A percentile compares a stretch with the other conserved stretches of the same genome.
Evolutionary conservation across 1,140 invertebrate species (phyloP).

Genomic region (Diorhabda elongata): DNA sequence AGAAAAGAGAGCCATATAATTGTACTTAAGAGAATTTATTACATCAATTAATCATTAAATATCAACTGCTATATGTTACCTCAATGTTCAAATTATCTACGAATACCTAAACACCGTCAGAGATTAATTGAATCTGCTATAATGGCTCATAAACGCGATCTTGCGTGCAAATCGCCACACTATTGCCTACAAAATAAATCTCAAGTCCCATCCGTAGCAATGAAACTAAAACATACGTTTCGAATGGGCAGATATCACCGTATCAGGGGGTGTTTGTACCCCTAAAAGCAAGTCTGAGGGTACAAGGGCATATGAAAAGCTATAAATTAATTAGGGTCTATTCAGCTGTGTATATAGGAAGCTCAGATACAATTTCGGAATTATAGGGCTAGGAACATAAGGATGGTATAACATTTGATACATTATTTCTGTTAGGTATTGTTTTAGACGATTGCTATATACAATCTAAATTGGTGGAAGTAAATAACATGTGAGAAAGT

Average conservation of each 20-base stretch:
- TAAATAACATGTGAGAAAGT: too few species aligned
- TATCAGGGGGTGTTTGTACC: background rate
- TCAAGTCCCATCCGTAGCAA: background rate
- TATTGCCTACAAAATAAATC: conserved; percentile 1
- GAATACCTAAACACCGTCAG: background rate
- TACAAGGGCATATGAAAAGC: conserved; percentile 9
- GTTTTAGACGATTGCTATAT: too few species aligned
- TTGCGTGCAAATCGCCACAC: background rate
- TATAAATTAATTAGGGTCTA: conserved; percentile 14
- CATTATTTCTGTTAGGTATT: too few species aligned
- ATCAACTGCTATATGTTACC: background rate
- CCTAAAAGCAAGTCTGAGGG: conserved; percentile 4
- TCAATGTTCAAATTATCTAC: background rate
- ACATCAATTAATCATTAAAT: background rate
- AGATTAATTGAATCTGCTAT: conserved; percentile 1
- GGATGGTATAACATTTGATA: background rate
- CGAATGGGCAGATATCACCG: background rate
- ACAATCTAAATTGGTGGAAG: too few species aligned
- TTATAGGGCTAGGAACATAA: background rate
- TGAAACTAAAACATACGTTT: conserved; percentile 6
- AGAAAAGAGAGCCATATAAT: too few species aligned
- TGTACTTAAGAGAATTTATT: too few species aligned
- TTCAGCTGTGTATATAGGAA: background rate
- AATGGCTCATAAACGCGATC: conserved; percentile 1
- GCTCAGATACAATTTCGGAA: background rate